phyloP scores from a whole-genome alignment of 2,113 vertebrate species.

The Dromiciops gliroides region DNA sequence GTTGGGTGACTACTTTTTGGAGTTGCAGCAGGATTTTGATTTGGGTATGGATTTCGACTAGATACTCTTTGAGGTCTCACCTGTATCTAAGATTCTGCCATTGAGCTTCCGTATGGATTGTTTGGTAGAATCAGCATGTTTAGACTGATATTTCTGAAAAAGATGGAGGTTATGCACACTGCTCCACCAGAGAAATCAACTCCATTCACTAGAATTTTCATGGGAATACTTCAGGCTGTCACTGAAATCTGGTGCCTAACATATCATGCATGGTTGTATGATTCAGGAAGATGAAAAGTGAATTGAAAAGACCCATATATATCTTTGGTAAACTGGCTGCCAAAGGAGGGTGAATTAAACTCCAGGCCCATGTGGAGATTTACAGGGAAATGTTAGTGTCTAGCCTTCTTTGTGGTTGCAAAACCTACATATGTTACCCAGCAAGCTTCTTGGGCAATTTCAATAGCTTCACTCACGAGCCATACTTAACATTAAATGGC shows the following conservation, averaged over 20 bases:
- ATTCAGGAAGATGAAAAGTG: neutral
- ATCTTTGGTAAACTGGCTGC: neutral
- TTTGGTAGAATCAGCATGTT: neutral
- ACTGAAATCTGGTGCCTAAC: neutral
- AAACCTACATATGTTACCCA: neutral
- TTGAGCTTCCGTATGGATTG: neutral
- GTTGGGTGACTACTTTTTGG: neutral
- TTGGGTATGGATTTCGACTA: neutral
- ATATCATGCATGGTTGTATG: neutral
- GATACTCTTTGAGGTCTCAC: neutral
- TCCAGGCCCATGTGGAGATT: neutral
- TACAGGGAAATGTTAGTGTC: rapidly evolving
- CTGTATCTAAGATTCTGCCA: neutral
- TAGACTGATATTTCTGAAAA: no score
- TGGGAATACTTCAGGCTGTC: neutral
- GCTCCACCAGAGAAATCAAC: neutral
- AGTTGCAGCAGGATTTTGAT: neutral
- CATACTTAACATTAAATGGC: neutral
- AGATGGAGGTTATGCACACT: neutral
- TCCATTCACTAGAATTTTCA: neutral
- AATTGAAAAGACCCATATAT: neutral
- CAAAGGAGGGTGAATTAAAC: neutral
- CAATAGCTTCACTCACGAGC: neutral
- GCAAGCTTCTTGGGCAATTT: rapidly evolving
- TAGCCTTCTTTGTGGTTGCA: rapidly evolving